Conservation (phyloP, 2,888 invertebrate genomes). For the Venustoraphidia nigricollis region DNA sequence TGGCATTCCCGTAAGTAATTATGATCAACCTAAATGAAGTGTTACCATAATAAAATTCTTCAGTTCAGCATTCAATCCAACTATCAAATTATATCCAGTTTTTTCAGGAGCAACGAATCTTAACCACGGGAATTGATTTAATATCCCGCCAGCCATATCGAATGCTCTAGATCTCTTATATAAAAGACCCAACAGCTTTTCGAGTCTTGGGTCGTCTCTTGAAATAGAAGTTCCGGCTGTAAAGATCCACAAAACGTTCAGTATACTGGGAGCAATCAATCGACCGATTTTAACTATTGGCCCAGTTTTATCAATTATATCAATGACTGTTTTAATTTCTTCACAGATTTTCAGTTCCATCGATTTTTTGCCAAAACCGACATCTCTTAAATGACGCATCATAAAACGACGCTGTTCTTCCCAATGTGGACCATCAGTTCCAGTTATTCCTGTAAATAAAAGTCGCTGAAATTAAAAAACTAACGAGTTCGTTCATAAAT, state of each 20-base stretch:
- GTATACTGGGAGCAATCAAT: conserved; percentile 36
- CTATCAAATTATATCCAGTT: conserved; percentile 43
- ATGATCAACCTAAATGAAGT: too few species aligned
- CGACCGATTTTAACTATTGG: conserved; percentile 17
- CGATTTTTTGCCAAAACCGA: conserved; percentile 34
- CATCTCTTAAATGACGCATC: conserved; percentile 28
- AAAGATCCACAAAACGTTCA: conserved; percentile 50
- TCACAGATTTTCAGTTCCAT: conserved; percentile 30
- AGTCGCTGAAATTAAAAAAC: not conserved
- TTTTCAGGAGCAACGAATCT: conserved; percentile 41
- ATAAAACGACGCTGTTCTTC: conserved; percentile 34
- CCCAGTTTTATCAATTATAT: conserved; percentile 16
- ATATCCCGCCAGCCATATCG: conserved; percentile 38
- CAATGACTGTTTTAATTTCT: conserved; percentile 32
- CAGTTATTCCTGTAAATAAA: conserved; percentile 34
- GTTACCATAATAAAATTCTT: conserved; percentile 33
- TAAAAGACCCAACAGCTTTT: conserved; percentile 31
- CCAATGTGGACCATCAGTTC: conserved; percentile 38
- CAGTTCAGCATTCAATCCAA: conserved; percentile 36
- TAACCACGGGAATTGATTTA: conserved; percentile 45
- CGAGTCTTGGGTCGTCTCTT: conserved; percentile 28
- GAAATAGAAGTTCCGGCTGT: conserved; percentile 31
- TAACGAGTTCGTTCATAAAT: not conserved
- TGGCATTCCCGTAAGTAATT: too few species aligned
- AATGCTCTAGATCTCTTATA: conserved; percentile 34